Evolutionary conservation across 2,113 vertebrate genomes (phyloP).

Genomic region (Thymallus thymallus): DNA sequence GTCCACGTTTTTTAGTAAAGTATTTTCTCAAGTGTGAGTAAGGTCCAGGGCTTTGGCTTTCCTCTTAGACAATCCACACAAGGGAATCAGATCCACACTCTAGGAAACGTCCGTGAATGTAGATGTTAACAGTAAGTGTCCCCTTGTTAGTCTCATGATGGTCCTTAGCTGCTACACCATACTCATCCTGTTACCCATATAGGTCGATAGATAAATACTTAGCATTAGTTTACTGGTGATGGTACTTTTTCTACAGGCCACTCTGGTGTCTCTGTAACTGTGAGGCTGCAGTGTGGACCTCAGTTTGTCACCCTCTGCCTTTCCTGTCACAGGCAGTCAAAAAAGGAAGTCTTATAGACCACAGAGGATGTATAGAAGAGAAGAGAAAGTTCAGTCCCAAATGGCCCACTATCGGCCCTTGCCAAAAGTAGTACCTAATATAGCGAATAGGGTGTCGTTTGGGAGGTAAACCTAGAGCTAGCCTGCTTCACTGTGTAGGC

Average conservation of each 20-base stretch:
- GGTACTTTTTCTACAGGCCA: background rate
- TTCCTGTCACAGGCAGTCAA: constrained; percentile 1
- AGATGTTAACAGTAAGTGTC: too few species aligned
- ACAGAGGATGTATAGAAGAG: background rate
- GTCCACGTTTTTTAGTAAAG: background rate
- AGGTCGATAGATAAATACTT: background rate
- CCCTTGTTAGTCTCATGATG: too few species aligned
- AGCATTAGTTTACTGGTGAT: too few species aligned
- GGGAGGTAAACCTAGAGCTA: too few species aligned
- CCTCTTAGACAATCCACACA: background rate
- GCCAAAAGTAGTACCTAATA: too few species aligned
- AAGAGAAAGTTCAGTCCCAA: background rate
- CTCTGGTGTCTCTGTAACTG: background rate
- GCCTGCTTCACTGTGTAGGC: too few species aligned
- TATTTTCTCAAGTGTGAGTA: background rate
- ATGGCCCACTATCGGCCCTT: background rate
- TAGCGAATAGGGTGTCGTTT: too few species aligned
- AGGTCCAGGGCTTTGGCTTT: background rate
- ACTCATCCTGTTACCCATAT: background rate
- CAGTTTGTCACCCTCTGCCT: background rate
- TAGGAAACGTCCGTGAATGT: too few species aligned
- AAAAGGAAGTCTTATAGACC: constrained; percentile 28
- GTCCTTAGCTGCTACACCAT: background rate
- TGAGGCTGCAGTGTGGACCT: background rate
- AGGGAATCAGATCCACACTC: background rate